Base-by-base conservation (phyloP, 2,888 invertebrate genomes). In the Eupelmus urozonus region DNA sequence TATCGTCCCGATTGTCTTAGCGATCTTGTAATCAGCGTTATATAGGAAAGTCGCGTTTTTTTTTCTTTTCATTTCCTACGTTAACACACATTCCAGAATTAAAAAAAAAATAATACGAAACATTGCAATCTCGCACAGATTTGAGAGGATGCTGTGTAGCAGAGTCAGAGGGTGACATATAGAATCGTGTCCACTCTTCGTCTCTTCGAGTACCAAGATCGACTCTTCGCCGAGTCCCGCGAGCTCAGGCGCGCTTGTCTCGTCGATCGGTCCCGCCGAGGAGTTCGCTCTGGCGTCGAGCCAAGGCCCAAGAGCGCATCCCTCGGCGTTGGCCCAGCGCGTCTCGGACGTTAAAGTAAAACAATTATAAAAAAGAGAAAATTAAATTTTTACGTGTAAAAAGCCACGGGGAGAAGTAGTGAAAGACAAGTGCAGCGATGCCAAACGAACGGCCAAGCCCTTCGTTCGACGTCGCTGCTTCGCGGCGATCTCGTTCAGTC, bases 161-260 rank as follows among this genome's bases (percentile, higher is more conserved):
- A 74, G 78, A 70, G 69, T 78, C 74, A 73, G 66, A 72, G 71
- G 77, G 60, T 77, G 70, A 76, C 57, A 71, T 65, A 66, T 53
- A 45, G 42, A 60, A 60, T 67, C 49, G 59, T 66, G 59, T 70
- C 63, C 34, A 65, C 45, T 63, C 76, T 55, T 49, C 27, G 45
- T 63, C 55, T 66, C 71, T 60, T 53, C 11, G 40, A 20, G 66
- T 71, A 66, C 65, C 70, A 78, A 78, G 74, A 65, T 78, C 70
- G 49, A 25, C 27, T 0, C 2, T n/a, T n/a, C n/a, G n/a, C n/a
- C n/a, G n/a, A n/a, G n/a, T n/a, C n/a, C n/a, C n/a, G n/a, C n/a
- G n/a, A n/a, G n/a, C n/a, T n/a, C n/a, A n/a, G n/a, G 23, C 55
- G 51, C 16, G 40, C 7, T 20, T 42, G 42, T 57, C 42, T 29